These are phyloP conservation scores for Lepidocyrtoides sp. DNA, from an alignment of 2,888 invertebrate genomes.

Conservation along the genomic window DNA sequence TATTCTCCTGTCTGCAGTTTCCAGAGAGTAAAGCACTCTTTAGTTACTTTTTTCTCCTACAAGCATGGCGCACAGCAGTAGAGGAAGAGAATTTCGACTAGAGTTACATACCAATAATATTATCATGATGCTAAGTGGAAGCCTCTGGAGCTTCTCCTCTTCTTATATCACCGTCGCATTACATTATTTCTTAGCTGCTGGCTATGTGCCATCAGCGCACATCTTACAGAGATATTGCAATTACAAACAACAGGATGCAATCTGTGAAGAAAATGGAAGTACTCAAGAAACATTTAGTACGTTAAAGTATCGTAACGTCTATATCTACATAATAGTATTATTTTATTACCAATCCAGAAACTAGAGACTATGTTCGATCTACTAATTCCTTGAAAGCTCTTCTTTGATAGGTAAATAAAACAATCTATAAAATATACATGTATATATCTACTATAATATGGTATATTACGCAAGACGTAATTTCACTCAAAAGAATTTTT, in stretches of 20 bases:
- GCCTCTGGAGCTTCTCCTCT: neutral
- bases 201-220: constrained; percentile 66
- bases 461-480: neutral
- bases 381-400: neutral
- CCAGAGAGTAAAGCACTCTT: constrained; percentile 12
- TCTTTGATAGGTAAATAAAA: neutral
- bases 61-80: neutral
- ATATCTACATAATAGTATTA: too few relatives aligned
- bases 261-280: constrained; percentile 52
- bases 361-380: constrained; percentile 43
- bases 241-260: constrained; percentile 68
- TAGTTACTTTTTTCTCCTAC: neutral
- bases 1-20: constrained; percentile 57
- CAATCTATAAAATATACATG: neutral
- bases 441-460: neutral
- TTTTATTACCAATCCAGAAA: neutral
- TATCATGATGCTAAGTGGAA: neutral
- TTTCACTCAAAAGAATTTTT: neutral
- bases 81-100: neutral
- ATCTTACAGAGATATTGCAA: constrained; percentile 66
- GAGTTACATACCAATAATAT: neutral
- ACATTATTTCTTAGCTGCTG: constrained; percentile 42
- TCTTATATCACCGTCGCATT: constrained; percentile 2
- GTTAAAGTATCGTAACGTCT: constrained; percentile 11
- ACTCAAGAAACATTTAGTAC: constrained; percentile 40